Evolutionary conservation across 2,888 invertebrate species (phyloP).

Genomic region (Metopia argyrocephala): DNA sequence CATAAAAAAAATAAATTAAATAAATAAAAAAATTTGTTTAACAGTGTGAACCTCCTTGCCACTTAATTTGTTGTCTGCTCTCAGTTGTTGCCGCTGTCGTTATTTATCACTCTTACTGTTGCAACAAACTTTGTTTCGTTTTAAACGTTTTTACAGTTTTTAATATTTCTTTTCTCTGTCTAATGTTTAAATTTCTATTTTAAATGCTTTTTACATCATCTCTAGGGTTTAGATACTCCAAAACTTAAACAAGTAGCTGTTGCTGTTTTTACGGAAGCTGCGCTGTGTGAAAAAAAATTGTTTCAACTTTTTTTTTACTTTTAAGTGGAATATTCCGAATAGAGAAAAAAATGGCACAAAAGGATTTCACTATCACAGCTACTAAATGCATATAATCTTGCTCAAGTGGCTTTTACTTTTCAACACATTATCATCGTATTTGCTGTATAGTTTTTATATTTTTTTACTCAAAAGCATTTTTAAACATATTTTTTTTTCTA

Average conservation of each 20-base stretch:
- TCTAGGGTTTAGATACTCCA: constrained; percentile 41
- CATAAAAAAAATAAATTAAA: too few species aligned
- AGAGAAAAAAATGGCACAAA: neutral
- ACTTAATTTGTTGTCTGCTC: neutral
- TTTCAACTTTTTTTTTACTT: neutral
- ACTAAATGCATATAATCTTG: constrained; percentile 44
- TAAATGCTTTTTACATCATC: constrained; percentile 35
- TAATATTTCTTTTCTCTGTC: constrained; percentile 38
- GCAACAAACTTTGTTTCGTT: neutral
- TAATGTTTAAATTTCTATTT: constrained; percentile 7
- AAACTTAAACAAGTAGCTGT: constrained; percentile 44
- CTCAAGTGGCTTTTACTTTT: constrained; percentile 59
- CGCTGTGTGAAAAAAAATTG: neutral
- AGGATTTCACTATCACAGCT: constrained; percentile 37
- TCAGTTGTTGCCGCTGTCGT: neutral
- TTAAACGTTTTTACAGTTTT: neutral
- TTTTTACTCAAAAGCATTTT: neutral
- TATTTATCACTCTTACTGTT: neutral
- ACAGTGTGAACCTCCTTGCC: neutral
- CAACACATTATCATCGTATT: constrained; percentile 55
- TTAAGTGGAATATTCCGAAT: too few species aligned
- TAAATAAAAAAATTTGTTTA: constrained; percentile 10
- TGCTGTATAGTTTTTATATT: neutral
- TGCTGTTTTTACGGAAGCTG: neutral
- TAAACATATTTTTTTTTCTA: too few species aligned